Conservation (phyloP, 1,140 invertebrate species). For the Procambarus virginalis region DNA sequence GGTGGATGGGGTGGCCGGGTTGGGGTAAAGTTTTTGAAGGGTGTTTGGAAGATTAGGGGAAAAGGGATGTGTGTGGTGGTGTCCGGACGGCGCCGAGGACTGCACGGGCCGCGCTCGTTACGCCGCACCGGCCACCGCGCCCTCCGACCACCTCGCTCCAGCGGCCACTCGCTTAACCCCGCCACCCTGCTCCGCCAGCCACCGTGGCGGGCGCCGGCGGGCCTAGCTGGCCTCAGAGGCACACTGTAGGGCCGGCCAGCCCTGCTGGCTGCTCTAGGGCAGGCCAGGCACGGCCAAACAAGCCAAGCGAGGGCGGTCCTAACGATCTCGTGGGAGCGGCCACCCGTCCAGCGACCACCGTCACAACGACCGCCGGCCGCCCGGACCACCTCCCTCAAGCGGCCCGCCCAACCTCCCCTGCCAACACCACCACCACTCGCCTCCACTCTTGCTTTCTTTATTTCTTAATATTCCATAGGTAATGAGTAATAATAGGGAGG, state of each 20-base stretch:
- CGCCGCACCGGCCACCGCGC: conserved; percentile 44
- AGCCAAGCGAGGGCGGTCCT: not conserved
- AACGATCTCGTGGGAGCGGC: conserved; percentile 39
- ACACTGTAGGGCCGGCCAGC: not conserved
- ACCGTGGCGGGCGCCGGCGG: not conserved
- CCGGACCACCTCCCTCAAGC: conserved; percentile 39
- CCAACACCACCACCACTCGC: conserved; percentile 19
- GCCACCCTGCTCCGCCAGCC: not conserved
- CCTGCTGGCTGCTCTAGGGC: not conserved
- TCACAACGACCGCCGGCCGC: conserved; percentile 31
- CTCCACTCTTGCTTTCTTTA: conserved; percentile 38
- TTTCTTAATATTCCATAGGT: conserved; percentile 28
- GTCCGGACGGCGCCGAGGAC: conserved; percentile 43
- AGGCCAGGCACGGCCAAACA: not conserved
- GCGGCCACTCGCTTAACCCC: conserved; percentile 38
- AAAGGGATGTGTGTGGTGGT: not conserved
- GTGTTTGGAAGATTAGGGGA: not conserved
- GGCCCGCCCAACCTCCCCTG: conserved; percentile 9
- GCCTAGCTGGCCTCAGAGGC: not conserved
- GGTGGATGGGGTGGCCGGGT: not conserved
- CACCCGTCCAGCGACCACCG: conserved; percentile 36
- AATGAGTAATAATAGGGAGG: conserved; percentile 3
- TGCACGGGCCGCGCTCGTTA: conserved; percentile 52
- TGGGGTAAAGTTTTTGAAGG: not conserved
- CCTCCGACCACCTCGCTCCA: conserved; percentile 36